Percentiles rank a stretch among this genome's conserved stretches.
Conservation (phyloP, 2,113 vertebrate species). For the Pterocles orientalis region DNA sequence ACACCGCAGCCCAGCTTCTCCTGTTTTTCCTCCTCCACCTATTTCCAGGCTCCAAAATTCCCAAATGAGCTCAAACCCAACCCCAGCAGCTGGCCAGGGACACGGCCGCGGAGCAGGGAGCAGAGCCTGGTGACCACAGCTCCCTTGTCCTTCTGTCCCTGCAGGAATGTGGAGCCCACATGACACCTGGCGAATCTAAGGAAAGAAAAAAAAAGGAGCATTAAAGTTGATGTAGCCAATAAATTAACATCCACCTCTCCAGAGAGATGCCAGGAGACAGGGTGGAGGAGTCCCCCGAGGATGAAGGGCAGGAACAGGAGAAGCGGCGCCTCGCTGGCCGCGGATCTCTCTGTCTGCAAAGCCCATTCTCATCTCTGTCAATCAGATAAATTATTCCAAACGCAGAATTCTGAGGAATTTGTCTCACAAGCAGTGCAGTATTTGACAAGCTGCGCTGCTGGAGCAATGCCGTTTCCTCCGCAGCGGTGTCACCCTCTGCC, state of each 20-base stretch:
- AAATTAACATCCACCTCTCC: neutral
- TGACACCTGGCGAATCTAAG: neutral
- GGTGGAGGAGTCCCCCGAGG: neutral
- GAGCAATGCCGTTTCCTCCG: neutral
- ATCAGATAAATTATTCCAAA: neutral
- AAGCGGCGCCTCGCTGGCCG: neutral
- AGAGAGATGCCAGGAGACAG: neutral
- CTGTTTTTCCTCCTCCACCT: neutral
- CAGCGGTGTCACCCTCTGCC: neutral
- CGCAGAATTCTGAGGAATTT: neutral
- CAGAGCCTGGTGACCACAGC: neutral
- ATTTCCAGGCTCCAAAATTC: neutral
- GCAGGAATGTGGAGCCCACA: rapidly evolving
- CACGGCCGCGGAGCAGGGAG: neutral
- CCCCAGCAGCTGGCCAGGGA: neutral
- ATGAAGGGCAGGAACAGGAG: neutral
- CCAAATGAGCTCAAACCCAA: neutral
- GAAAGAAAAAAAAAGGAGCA: neutral
- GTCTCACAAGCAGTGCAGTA: neutral
- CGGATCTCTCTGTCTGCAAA: neutral
- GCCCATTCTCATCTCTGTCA: neutral
- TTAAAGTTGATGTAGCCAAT: neutral
- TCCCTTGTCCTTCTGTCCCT: neutral
- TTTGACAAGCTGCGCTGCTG: neutral
- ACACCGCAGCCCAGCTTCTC: neutral